Percentiles rank a stretch among this genome's conserved stretches.
Evolutionary conservation across 2,797 vertebrate genomes (phyloP).

Genomic region (Anas acuta): DNA sequence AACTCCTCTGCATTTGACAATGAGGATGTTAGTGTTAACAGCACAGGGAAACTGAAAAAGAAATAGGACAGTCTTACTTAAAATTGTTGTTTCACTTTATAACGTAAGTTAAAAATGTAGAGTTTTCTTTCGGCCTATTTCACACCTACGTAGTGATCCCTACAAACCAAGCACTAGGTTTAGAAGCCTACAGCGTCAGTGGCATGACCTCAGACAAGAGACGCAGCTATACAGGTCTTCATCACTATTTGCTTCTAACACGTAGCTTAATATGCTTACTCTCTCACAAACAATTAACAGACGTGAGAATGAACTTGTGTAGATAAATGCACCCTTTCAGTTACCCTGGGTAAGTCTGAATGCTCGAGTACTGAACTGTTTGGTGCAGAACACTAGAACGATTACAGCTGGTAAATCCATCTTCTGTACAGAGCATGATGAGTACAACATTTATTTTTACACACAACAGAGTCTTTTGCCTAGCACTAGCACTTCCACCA

Average conservation of each 20-base stretch:
- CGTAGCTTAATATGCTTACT: neutral
- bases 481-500: neutral
- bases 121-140: neutral
- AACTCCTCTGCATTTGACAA: neutral
- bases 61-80: neutral
- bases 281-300: neutral
- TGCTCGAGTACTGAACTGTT: neutral
- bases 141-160: rapidly evolving
- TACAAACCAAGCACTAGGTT: neutral
- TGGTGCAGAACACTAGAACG: rapidly evolving
- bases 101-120: neutral
- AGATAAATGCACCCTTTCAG: neutral
- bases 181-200: neutral
- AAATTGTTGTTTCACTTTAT: neutral
- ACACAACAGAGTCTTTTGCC: neutral
- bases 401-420: neutral
- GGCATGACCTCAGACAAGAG: neutral
- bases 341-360: neutral
- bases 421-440: rapidly evolving
- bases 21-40: neutral
- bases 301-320: neutral
- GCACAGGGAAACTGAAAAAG: neutral
- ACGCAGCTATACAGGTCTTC: neutral
- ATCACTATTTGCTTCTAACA: neutral
- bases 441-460: neutral